Percentiles rank a stretch among this genome's conserved stretches.
These are phyloP conservation scores for Lasioglossum villosulum DNA, from an alignment of 2,888 invertebrate genomes.

Conservation along the genomic window DNA sequence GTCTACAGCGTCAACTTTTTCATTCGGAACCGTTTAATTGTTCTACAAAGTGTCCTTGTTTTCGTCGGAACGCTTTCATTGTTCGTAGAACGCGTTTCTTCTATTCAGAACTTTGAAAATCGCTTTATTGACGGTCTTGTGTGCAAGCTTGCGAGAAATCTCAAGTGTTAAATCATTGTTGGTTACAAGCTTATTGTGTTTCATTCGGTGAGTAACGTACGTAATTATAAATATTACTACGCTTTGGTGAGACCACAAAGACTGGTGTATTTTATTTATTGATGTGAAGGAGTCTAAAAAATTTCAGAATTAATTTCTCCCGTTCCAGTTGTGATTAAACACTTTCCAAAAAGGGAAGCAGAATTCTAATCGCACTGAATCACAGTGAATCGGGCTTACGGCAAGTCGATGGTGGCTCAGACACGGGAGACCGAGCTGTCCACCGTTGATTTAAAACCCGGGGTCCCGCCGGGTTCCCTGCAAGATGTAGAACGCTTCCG, in stretches of 20 bases:
- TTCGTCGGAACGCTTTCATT: neutral
- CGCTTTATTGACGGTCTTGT: neutral
- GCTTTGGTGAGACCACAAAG: neutral
- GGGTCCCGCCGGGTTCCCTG: neutral
- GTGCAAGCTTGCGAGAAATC: neutral
- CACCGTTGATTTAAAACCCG: slow-evolving; percentile 6
- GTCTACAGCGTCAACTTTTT: slow-evolving; percentile 3
- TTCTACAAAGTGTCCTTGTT: neutral
- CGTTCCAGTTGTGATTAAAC: neutral
- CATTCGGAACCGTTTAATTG: neutral
- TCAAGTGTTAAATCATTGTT: neutral
- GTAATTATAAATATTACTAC: neutral
- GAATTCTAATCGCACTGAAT: neutral
- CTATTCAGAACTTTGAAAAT: neutral
- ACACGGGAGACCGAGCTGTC: neutral
- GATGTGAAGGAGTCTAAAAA: neutral
- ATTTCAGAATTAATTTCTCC: neutral
- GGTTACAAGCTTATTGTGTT: neutral
- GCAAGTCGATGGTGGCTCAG: neutral
- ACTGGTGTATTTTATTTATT: too few species aligned
- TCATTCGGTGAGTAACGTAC: neutral
- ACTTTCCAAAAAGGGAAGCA: neutral
- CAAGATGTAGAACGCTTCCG: slow-evolving; percentile 3
- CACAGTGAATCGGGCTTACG: neutral
- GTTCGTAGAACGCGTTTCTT: neutral